These are phyloP conservation scores for Astur gentilis DNA, from an alignment of 2,113 vertebrate genomes.

Conservation along the genomic window DNA sequence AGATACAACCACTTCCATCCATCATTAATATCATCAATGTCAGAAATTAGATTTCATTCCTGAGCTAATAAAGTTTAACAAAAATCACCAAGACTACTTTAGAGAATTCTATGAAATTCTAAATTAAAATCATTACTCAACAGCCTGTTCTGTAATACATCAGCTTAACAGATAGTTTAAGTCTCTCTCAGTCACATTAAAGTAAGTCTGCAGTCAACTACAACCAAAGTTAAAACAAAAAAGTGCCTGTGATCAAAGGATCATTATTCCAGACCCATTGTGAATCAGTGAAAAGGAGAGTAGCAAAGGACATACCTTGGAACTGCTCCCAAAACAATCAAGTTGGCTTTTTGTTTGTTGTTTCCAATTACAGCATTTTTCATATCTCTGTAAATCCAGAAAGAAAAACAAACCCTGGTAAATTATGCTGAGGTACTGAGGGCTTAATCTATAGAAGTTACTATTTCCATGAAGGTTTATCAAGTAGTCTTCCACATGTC, in stretches of 20 bases:
- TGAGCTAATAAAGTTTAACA: neutral
- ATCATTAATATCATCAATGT: neutral
- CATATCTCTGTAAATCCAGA: slow-evolving; percentile 91
- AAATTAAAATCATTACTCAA: slow-evolving; percentile 33
- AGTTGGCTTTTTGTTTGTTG: slow-evolving; percentile 99
- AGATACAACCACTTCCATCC: slow-evolving; percentile 6
- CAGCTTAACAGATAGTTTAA: slow-evolving; percentile 26
- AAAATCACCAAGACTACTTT: neutral
- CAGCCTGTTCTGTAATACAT: slow-evolving; percentile 17
- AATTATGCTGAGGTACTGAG: slow-evolving; percentile 65
- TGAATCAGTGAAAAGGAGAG: slow-evolving; percentile 65
- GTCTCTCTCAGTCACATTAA: slow-evolving; percentile 18
- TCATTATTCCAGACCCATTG: slow-evolving; percentile 38
- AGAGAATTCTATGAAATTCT: slow-evolving; percentile 1
- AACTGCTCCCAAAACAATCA: slow-evolving; percentile 98
- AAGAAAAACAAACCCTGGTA: slow-evolving; percentile 70
- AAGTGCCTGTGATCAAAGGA: slow-evolving; percentile 46
- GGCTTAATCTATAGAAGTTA: slow-evolving; percentile 63
- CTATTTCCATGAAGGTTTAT: slow-evolving; percentile 36
- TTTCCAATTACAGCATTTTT: slow-evolving; percentile 99
- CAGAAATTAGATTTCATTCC: slow-evolving; percentile 7
- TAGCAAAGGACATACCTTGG: slow-evolving; percentile 84
- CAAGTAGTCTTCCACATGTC: slow-evolving; percentile 8
- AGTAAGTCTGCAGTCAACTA: slow-evolving; percentile 34
- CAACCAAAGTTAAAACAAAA: slow-evolving; percentile 41